A percentile compares a stretch with the other conserved stretches of the same genome.
Evolutionary conservation across 2,797 vertebrate species (phyloP).

Genomic region (Cyclura pinguis): DNA sequence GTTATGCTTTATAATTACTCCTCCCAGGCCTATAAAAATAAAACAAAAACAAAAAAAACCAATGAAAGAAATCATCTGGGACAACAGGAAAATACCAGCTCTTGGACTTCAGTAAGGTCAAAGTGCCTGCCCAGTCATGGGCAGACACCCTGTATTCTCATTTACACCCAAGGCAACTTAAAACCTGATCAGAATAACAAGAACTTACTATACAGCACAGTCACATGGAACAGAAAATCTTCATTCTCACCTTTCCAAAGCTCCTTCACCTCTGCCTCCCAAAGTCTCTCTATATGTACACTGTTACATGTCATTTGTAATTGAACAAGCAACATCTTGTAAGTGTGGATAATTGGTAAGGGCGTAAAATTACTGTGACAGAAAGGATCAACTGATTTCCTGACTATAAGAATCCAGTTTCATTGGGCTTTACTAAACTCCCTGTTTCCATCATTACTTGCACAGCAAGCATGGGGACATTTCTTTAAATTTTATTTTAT

Average conservation of each 20-base stretch:
- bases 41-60: not conserved
- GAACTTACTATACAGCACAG: not conserved
- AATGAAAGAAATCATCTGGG: conserved; percentile 37
- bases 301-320: conserved; percentile 7
- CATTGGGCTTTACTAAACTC: conserved; percentile 35
- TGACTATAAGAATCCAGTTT: conserved; percentile 25
- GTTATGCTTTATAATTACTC: conserved; percentile 21
- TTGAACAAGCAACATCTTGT: not conserved
- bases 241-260: not conserved
- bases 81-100: conserved; percentile 33
- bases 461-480: not conserved
- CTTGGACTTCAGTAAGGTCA: conserved; percentile 18
- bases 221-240: not conserved
- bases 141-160: conserved; percentile 11
- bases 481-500: conserved; percentile 6
- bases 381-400: not conserved
- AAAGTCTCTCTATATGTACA: not conserved
- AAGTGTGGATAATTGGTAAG: conserved; percentile 25
- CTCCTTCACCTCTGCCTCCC: conserved; percentile 2
- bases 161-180: conserved; percentile 50
- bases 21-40: conserved; percentile 16
- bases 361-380: conserved; percentile 21
- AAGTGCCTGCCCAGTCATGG: not conserved
- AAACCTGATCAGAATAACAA: conserved; percentile 35
- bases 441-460: not conserved